Percentiles rank a stretch among this genome's conserved stretches.
phyloP scores from a whole-genome alignment of 2,888 invertebrate species.

The Leucophora obtusa region DNA sequence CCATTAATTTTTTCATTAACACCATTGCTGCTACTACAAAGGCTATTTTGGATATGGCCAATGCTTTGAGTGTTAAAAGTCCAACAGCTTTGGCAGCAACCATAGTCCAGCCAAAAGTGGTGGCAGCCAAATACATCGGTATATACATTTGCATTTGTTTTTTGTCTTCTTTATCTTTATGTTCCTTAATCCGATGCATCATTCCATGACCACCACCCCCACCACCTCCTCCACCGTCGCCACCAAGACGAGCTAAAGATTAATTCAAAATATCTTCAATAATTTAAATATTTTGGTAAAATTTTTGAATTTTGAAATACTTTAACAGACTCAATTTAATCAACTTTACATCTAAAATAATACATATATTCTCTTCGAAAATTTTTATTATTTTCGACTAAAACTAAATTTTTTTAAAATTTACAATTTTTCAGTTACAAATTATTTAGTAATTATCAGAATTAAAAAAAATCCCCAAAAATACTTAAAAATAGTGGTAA shows the following conservation, averaged over 20 bases:
- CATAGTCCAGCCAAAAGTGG: slow-evolving; percentile 83
- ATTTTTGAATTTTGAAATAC: too few species aligned
- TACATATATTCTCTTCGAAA: too few species aligned
- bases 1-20: slow-evolving; percentile 82
- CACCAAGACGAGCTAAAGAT: slow-evolving; percentile 56
- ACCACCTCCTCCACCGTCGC: slow-evolving; percentile 66
- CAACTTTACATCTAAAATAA: too few species aligned
- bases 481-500: too few species aligned
- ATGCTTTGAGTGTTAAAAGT: slow-evolving; percentile 83
- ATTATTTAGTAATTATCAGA: too few species aligned
- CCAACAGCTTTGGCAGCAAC: slow-evolving; percentile 83
- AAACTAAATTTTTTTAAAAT: too few species aligned
- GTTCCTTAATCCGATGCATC: slow-evolving; percentile 68
- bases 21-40: slow-evolving; percentile 83
- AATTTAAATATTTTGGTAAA: too few species aligned
- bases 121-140: slow-evolving; percentile 85
- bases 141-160: slow-evolving; percentile 83
- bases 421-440: too few species aligned
- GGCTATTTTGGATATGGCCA: slow-evolving; percentile 85
- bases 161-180: slow-evolving; percentile 79
- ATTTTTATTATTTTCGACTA: too few species aligned
- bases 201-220: slow-evolving; percentile 70
- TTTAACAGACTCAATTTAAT: too few species aligned
- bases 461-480: too few species aligned
- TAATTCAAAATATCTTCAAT: too few species aligned